Conservation (phyloP, 2,888 invertebrate species). For the Ellobium chinense region DNA sequence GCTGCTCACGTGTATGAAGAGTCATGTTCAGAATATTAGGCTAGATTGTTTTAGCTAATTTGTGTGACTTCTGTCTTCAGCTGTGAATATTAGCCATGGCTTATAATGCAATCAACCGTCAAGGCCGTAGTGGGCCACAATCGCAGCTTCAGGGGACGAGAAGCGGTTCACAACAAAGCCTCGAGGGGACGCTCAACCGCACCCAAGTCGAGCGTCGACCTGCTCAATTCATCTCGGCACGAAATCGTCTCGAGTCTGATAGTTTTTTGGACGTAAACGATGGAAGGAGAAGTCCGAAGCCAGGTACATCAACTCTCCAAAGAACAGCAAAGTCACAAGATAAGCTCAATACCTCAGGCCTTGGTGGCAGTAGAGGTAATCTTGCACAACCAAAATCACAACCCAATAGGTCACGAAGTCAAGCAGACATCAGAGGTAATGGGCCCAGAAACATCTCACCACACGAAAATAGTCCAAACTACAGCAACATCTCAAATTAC, state of each 20-base stretch:
- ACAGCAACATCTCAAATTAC: conserved; percentile 4
- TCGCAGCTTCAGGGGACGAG: conserved; percentile 9
- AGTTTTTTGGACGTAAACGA: background rate
- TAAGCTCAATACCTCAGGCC: conserved; percentile 34
- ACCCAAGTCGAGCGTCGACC: conserved; percentile 41
- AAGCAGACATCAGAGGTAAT: background rate
- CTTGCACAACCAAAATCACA: background rate
- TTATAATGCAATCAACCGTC: too few species aligned
- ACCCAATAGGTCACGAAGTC: background rate
- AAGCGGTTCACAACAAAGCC: conserved; percentile 40
- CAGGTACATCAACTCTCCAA: conserved; percentile 8
- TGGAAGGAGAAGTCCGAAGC: conserved; percentile 5
- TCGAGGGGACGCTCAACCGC: conserved; percentile 32
- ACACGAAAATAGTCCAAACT: background rate
- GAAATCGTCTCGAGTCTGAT: conserved; percentile 34
- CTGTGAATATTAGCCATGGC: too few species aligned
- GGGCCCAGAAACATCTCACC: background rate
- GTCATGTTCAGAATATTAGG: background rate
- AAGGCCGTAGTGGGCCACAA: conserved; percentile 26
- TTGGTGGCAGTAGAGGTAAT: conserved; percentile 29
- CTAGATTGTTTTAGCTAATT: too few species aligned
- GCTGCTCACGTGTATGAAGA: background rate
- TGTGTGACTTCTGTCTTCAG: too few species aligned
- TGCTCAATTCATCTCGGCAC: conserved; percentile 39
- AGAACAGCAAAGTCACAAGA: conserved; percentile 41